Evolutionary conservation across 2,113 vertebrate genomes (phyloP), one percentile per base, ranked within the genome.

Genomic region (Pseudopodoces humilis): DNA sequence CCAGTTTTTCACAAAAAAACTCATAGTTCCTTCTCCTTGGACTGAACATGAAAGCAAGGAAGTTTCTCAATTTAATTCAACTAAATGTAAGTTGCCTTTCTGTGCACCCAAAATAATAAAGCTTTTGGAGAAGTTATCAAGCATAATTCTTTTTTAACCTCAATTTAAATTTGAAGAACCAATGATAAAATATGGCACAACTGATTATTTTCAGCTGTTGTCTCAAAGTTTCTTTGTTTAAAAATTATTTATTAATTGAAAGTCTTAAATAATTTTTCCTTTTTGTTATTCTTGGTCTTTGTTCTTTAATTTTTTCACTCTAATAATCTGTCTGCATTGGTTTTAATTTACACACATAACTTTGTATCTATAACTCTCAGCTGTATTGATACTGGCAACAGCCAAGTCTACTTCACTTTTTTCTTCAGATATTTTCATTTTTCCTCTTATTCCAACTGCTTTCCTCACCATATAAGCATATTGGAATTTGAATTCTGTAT

Each of bases 1-100:
- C 28, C 94, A 99, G 99, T 99, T 99, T 98, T 99, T 99, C 93
- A 99, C 98, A 55, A 99, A 99, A 97, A 98, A 98, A 87, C 93
- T 98, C 83, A 99, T 99, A 28, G 99, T 99, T 86, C 99, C 99
- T 27, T 99, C 99, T 60, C 99, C 99, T 43, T 99, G 99, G 99
- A 98, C 97, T 58, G 97, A 98, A 74, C 97, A 98, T 94, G 97
- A 98, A 83, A 96, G 94, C 55, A 99, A 98, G 65, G 98, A 98
- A 97, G 93, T 96, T 93, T 85, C 96, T 92, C 98, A 98, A 1
- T 88, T 97, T 75, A 97, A 96, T 92, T 94, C 97, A 85, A 98
- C 91, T 80, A 98, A 98, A 97, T 97, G 99, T 99, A 97, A 97
- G 98, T 98, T 64, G 60, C 31, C 83, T 92, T 59, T 52, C 3